Evolutionary conservation across 1,140 invertebrate species (phyloP).

Genomic region (Cydia amplana): DNA sequence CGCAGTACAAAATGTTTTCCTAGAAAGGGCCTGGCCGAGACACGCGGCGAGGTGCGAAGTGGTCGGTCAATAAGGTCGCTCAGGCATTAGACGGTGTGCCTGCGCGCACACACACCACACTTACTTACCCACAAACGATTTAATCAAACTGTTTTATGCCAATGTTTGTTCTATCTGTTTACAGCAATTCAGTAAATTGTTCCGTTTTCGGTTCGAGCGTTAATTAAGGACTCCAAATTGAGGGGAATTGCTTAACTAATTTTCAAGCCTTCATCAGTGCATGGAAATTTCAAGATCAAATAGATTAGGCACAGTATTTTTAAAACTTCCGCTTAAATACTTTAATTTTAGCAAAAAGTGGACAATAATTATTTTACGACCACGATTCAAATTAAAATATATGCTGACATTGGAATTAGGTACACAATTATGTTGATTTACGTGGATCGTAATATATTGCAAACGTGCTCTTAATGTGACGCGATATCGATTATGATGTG

Average conservation of each 20-base stretch:
- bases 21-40: conserved; percentile 62
- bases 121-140: conserved; percentile 50
- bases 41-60: conserved; percentile 63
- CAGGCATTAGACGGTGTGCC: conserved; percentile 44
- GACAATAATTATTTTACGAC: conserved; percentile 24
- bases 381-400: conserved; percentile 21
- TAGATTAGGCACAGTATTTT: neutral
- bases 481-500: conserved; percentile 30
- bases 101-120: conserved; percentile 49
- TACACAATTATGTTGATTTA: conserved; percentile 24
- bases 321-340: conserved; percentile 2
- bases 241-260: conserved; percentile 17
- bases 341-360: neutral
- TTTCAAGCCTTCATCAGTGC: conserved; percentile 1
- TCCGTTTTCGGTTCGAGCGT: conserved; percentile 30
- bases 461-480: conserved; percentile 19
- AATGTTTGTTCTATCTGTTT: conserved; percentile 45
- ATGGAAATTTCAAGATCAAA: conserved; percentile 16
- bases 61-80: conserved; percentile 59
- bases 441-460: conserved; percentile 19
- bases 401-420: conserved; percentile 24
- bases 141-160: conserved; percentile 53
- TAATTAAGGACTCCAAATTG: conserved; percentile 32
- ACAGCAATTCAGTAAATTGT: conserved; percentile 35
- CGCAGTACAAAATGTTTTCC: conserved; percentile 44